Conservation (phyloP, 2,888 invertebrate genomes). For the Elmis aenea region DNA sequence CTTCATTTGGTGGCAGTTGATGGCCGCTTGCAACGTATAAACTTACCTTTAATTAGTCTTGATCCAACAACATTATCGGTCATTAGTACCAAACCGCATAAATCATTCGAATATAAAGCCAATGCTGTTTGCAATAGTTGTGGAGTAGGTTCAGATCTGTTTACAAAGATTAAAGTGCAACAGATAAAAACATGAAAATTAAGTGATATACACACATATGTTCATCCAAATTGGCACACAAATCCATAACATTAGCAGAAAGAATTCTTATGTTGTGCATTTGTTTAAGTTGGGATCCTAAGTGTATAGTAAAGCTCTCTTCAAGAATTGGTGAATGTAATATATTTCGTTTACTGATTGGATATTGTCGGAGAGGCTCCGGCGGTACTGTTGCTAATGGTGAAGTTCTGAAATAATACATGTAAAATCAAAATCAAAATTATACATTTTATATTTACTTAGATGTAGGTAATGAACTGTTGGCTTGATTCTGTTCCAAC, state of each 20-base stretch:
- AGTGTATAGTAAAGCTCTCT: constrained; percentile 96
- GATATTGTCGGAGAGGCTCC: constrained; percentile 10
- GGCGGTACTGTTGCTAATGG: constrained; percentile 45
- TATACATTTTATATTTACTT: constrained; percentile 43
- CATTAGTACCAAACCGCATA: constrained; percentile 82
- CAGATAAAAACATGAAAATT: constrained; percentile 2
- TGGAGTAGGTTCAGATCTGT: constrained; percentile 59
- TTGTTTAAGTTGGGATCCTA: constrained; percentile 96
- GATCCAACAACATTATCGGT: constrained; percentile 54
- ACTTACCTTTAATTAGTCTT: constrained; percentile 37
- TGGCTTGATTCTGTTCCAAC: constrained; percentile 65
- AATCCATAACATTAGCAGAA: constrained; percentile 76
- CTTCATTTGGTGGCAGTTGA: too few relatives aligned
- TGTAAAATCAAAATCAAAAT: constrained; percentile 5
- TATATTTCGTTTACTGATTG: constrained; percentile 14
- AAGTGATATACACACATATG: constrained; percentile 14
- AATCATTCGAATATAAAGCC: constrained; percentile 86
- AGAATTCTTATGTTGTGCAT: constrained; percentile 95
- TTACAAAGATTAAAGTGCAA: constrained; percentile 15
- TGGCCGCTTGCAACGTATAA: too few relatives aligned
- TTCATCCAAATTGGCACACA: constrained; percentile 53
- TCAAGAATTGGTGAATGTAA: constrained; percentile 53
- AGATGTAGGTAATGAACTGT: constrained; percentile 51
- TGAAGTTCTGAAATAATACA: constrained; percentile 41
- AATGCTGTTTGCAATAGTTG: constrained; percentile 89